Evolutionary conservation across 2,113 vertebrate genomes (phyloP), one percentile per base, ranked within the genome.

Genomic region (Colistium nudipinnis): DNA sequence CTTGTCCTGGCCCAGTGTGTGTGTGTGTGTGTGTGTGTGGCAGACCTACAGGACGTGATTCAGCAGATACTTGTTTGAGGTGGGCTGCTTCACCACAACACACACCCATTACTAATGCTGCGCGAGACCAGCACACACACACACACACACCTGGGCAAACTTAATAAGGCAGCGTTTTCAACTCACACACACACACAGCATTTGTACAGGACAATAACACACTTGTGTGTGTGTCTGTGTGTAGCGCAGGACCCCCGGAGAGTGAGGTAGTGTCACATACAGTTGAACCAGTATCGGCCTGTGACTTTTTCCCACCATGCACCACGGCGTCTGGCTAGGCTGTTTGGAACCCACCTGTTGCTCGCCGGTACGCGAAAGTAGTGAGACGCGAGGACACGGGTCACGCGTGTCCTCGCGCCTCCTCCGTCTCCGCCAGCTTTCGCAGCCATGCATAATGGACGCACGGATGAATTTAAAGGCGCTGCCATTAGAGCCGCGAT

Each of bases 41-140:
- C 35, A 20, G 16, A 43, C 63, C 51, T 68, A 68, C 52, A 78
- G 75, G 80, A 83, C 61, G 72, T 83, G 80, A 83, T 30, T 78
- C 80, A 75, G 80, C 80, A 79, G 56, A 70, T 69, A 20, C 59
- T 20, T 27, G 67, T 78, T 66, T 71, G 73, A 70, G 70, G 63
- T 74, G 57, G 63, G 70, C 52, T 68, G 38, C 45, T 41, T 35
- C 36, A 60, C 53, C 54, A 53, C 60, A 49, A 48, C 54, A 71
- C 47, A 55, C 56, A 67, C 54, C 9, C 39, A 28, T 52, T 47
- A 62, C 39, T 47, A 45, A 56, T 27, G 27, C 36, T 55, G 20
- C 7, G 20, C 36, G 13, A 35, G 0, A 43, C 11, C 27, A 41
- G 51, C 3, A 22, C 17, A 31, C 31, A 51, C 38, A 0, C 53